Evolutionary conservation across 2,113 vertebrate species (phyloP), one percentile per base, ranked within the genome.

Genomic region (Channa argus): DNA sequence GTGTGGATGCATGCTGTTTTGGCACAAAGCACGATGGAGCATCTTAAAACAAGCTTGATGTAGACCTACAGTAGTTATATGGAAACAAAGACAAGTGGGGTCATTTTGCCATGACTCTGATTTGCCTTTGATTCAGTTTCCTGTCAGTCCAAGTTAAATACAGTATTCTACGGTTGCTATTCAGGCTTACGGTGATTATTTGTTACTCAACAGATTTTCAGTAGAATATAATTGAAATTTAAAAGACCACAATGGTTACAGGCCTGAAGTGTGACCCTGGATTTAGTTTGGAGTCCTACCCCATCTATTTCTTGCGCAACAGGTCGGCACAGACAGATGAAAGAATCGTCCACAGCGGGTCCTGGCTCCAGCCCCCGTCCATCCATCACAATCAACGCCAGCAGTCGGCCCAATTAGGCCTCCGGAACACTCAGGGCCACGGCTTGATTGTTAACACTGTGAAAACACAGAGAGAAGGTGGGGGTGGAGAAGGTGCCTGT

Each of bases 321-420:
- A 83, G 60, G 66, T 78, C 10, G 1, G 37, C 60, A 41, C 63
- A 82, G 54, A 54, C 71, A 86, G 80, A 92, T 88, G 80, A 88
- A 90, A 85, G 83, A 64, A 63, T 13, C 2, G 52, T 80, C 77
- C 68, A 83, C 54, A 67, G 56, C n/a, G 49, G 50, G 58, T 43
- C 76, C 52, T 53, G 63, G 38, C 67, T 71, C 66, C 79, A 66
- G 14, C 74, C 72, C 71, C 65, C 84, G 82, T 80, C 83, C 89
- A 93, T 94, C 88, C 85, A 94, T 94, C 93, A 94, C 91, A 93
- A 94, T 94, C 91, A 93, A 89, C 83, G 82, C 84, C 83, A 85
- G 85, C 87, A 82, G 75, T 83, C 65, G 70, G 80, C 83, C 92
- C 87, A 92, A 92, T 93, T 92, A 91, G 86, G 78, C 80, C 82